These are phyloP conservation scores for Falco concolor DNA, from an alignment of 2,797 vertebrate species.

Conservation along the genomic window DNA sequence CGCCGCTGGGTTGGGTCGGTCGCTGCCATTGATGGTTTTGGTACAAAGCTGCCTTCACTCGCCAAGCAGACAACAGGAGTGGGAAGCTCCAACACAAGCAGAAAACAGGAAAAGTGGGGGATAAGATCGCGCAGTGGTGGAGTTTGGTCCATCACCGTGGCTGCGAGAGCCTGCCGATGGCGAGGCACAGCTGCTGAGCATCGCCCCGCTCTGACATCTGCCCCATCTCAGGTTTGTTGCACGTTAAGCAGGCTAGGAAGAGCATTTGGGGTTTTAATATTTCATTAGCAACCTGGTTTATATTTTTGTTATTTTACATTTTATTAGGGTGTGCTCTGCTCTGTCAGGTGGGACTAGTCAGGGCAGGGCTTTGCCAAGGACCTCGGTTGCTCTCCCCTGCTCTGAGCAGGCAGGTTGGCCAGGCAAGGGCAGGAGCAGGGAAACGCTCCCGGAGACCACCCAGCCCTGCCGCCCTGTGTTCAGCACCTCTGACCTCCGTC, in stretches of 20 bases:
- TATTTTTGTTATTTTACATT: not conserved
- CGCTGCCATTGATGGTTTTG: not conserved
- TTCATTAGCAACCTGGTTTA: not conserved
- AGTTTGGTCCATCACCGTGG: not conserved
- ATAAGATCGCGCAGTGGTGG: not conserved
- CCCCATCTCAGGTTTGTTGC: not conserved
- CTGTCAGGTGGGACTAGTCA: not conserved
- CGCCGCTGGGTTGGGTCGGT: accelerated
- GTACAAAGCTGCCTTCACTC: not conserved
- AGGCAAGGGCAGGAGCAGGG: not conserved
- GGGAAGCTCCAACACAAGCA: not conserved
- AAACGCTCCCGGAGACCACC: not conserved
- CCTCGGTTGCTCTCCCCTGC: not conserved
- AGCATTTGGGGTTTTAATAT: not conserved
- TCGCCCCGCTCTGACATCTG: not conserved
- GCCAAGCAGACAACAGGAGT: not conserved
- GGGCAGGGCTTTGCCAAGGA: not conserved
- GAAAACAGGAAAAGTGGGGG: not conserved
- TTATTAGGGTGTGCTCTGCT: not conserved
- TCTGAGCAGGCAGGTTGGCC: not conserved
- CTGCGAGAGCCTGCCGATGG: accelerated
- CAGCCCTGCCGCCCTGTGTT: not conserved
- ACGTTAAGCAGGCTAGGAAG: not conserved
- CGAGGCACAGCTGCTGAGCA: not conserved
- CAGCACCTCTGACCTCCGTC: not conserved